Conservation (phyloP, 2,797 vertebrate genomes). For the Echeneis naucrates region DNA sequence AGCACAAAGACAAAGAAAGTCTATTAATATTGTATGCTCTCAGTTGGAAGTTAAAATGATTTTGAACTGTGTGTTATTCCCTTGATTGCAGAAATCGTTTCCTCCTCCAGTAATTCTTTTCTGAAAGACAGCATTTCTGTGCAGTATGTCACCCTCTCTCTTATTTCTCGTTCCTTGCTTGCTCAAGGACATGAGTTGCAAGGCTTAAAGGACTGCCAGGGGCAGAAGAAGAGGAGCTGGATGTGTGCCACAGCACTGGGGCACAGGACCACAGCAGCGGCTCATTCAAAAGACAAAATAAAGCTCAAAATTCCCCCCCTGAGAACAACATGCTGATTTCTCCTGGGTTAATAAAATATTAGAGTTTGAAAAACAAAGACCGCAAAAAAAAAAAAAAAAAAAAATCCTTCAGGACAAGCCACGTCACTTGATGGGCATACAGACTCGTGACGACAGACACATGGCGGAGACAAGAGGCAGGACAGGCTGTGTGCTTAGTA, state of each 20-base stretch:
- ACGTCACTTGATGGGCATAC: conserved; percentile 27
- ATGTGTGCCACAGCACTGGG: conserved; percentile 46
- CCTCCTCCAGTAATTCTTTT: background rate
- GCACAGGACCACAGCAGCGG: conserved; percentile 47
- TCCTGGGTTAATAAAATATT: conserved; percentile 41
- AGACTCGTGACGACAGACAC: conserved; percentile 41
- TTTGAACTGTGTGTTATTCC: background rate
- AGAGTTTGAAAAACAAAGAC: conserved; percentile 6
- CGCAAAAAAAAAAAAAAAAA: conserved; percentile 1
- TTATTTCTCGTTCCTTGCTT: conserved; percentile 34
- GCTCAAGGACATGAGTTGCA: conserved; percentile 52
- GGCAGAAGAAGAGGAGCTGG: conserved; percentile 47
- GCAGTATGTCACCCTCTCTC: conserved; percentile 21
- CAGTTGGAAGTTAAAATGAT: conserved; percentile 6
- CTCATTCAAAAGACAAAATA: conserved; percentile 55
- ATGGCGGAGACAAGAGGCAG: conserved; percentile 48
- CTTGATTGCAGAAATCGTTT: background rate
- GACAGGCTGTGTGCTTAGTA: conserved; percentile 52
- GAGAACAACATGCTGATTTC: no score
- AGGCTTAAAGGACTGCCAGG: conserved; percentile 55
- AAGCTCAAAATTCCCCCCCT: conserved; percentile 45
- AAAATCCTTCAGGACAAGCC: conserved; percentile 32
- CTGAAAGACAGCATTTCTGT: conserved; percentile 4
- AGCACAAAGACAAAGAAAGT: conserved; percentile 20
- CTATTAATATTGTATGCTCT: background rate